These are phyloP conservation scores for Acrocyrtus sp. DNA, from an alignment of 2,888 invertebrate species.

Conservation along the genomic window DNA sequence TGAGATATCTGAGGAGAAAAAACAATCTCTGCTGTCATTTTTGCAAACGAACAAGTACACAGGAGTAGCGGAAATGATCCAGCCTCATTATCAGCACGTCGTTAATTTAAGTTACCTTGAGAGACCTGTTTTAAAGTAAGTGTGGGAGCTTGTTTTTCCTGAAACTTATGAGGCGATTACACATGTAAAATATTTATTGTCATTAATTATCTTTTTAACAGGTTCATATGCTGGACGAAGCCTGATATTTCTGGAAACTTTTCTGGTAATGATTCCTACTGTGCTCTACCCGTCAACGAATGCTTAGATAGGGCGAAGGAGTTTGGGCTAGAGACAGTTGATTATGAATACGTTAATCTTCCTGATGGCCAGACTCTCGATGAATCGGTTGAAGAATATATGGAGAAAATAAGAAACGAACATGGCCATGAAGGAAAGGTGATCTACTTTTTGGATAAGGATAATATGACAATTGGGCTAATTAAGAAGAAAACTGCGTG, in stretches of 20 bases:
- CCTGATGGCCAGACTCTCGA: background rate
- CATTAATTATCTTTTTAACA: constrained; percentile 14
- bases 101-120: constrained; percentile 66
- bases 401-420: constrained; percentile 65
- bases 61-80: constrained; percentile 67
- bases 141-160: no score
- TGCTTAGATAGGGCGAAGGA: constrained; percentile 54
- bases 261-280: constrained; percentile 18
- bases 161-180: no score
- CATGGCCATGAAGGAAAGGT: constrained; percentile 67
- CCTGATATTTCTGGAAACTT: constrained; percentile 39
- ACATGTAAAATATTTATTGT: background rate
- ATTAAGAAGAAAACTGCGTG: constrained; percentile 69
- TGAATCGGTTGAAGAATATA: constrained; percentile 64
- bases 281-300: constrained; percentile 48
- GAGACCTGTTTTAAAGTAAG: constrained; percentile 64
- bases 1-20: constrained; percentile 61
- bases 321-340: constrained; percentile 62
- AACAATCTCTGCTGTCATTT: constrained; percentile 41
- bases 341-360: constrained; percentile 64
- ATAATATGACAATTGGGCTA: constrained; percentile 66
- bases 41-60: constrained; percentile 64
- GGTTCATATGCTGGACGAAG: constrained; percentile 61
- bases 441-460: constrained; percentile 66
- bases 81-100: constrained; percentile 67